Conservation (phyloP, 2,888 invertebrate genomes). For the Agrochola lota region DNA sequence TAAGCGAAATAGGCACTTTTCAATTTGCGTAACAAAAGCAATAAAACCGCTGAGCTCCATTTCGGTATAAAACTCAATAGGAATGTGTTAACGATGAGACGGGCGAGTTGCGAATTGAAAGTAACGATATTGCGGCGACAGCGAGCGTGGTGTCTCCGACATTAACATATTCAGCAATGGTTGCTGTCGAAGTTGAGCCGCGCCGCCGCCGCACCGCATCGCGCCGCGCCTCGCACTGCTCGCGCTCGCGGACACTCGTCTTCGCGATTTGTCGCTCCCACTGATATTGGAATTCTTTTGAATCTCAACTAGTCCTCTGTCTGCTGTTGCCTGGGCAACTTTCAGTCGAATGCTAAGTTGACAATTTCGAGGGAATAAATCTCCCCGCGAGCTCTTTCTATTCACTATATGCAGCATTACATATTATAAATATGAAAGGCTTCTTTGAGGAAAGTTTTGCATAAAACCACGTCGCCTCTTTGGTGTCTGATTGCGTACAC, state of each 20-base stretch:
- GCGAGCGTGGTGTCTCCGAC: slow-evolving; percentile 71
- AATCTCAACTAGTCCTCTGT: slow-evolving; percentile 83
- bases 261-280: slow-evolving; percentile 74
- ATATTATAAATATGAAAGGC: slow-evolving; percentile 29
- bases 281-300: slow-evolving; percentile 89
- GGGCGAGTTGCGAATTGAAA: slow-evolving; percentile 77
- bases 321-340: slow-evolving; percentile 78
- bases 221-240: slow-evolving; percentile 46
- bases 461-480: slow-evolving; percentile 44
- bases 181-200: slow-evolving; percentile 71
- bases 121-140: slow-evolving; percentile 82
- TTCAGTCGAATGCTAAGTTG: slow-evolving; percentile 82
- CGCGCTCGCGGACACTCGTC: slow-evolving; percentile 69
- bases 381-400: slow-evolving; percentile 50
- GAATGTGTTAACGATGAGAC: slow-evolving; percentile 75
- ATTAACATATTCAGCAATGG: slow-evolving; percentile 87
- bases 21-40: slow-evolving; percentile 65
- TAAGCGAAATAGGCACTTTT: slow-evolving; percentile 57
- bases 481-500: slow-evolving; percentile 48
- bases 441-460: slow-evolving; percentile 52
- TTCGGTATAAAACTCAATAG: slow-evolving; percentile 75
- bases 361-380: slow-evolving; percentile 77
- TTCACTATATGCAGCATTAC: slow-evolving; percentile 40
- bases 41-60: slow-evolving; percentile 65
- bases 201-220: slow-evolving; percentile 44